Conservation (phyloP, 1,140 invertebrate genomes). For the Lasioglossum albipes region DNA sequence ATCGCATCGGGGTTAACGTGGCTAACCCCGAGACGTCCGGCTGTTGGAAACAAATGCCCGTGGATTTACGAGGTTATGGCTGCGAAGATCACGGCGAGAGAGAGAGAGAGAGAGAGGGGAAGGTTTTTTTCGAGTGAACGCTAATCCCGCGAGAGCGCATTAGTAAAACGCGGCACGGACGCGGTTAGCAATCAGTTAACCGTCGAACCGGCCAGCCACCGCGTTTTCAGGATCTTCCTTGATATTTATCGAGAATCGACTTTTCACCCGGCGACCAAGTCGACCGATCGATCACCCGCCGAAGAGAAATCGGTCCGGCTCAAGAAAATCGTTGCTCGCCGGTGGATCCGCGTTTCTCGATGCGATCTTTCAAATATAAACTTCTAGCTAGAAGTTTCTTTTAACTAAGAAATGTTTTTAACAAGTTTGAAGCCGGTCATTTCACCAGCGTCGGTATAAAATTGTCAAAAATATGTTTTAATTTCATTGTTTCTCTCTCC, state of each 20-base stretch:
- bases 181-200: conserved; percentile 53
- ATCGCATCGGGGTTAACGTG: conserved; percentile 63
- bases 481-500: too few relatives aligned
- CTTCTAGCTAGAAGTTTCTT: too few relatives aligned
- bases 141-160: conserved; percentile 55
- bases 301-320: not conserved
- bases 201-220: conserved; percentile 40
- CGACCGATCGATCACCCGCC: conserved; percentile 20
- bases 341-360: too few relatives aligned
- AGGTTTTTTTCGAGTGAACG: conserved; percentile 34
- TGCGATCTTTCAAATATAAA: too few relatives aligned
- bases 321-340: too few relatives aligned
- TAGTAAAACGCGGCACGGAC: conserved; percentile 55
- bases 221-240: conserved; percentile 15
- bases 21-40: conserved; percentile 55
- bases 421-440: too few relatives aligned
- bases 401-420: too few relatives aligned
- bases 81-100: conserved; percentile 55
- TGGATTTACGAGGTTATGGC: conserved; percentile 64
- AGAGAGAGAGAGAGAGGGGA: conserved; percentile 17
- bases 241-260: conserved; percentile 45
- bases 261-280: conserved; percentile 34
- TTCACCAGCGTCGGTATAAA: too few relatives aligned
- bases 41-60: conserved; percentile 62
- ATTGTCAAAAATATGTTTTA: too few relatives aligned